Evolutionary conservation across 2,888 invertebrate species (phyloP).

Genomic region (Cantharis lateralis): DNA sequence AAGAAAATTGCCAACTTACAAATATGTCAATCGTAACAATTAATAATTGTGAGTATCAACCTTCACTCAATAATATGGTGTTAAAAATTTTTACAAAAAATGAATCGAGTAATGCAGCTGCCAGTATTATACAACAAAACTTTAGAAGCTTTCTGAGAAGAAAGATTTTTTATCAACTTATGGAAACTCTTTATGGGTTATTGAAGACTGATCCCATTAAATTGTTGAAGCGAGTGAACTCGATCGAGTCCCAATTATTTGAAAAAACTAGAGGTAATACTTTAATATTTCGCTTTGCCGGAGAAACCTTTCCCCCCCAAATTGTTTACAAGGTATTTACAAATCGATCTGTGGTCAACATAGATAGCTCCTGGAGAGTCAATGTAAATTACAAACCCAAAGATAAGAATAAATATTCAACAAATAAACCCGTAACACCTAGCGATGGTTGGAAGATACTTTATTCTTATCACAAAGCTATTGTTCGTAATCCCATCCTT

Average conservation of each 20-base stretch:
- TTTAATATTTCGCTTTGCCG: conserved; percentile 42
- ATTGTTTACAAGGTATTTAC: conserved; percentile 44
- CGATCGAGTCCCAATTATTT: conserved; percentile 35
- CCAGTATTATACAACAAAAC: conserved; percentile 35
- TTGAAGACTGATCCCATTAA: conserved; percentile 32
- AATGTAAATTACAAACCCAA: not conserved
- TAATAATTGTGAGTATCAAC: not conserved
- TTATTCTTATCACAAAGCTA: conserved; percentile 16
- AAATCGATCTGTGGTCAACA: conserved; percentile 15
- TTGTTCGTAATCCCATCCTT: not conserved
- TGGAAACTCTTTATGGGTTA: conserved; percentile 25
- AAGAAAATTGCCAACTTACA: not conserved
- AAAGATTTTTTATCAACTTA: conserved; percentile 32
- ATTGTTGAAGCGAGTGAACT: conserved; percentile 29
- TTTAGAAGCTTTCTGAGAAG: conserved; percentile 26
- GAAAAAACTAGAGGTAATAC: conserved; percentile 35
- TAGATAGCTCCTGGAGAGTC: not conserved
- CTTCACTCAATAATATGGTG: not conserved
- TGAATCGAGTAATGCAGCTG: conserved; percentile 10
- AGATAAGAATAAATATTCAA: not conserved
- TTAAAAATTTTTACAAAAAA: not conserved
- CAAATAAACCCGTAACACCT: not conserved
- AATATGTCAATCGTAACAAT: not conserved
- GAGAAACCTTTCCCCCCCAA: conserved; percentile 41
- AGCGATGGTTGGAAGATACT: conserved; percentile 23